Base-by-base conservation (phyloP, 2,888 invertebrate genomes). In the Megalurothrips usitatus region DNA sequence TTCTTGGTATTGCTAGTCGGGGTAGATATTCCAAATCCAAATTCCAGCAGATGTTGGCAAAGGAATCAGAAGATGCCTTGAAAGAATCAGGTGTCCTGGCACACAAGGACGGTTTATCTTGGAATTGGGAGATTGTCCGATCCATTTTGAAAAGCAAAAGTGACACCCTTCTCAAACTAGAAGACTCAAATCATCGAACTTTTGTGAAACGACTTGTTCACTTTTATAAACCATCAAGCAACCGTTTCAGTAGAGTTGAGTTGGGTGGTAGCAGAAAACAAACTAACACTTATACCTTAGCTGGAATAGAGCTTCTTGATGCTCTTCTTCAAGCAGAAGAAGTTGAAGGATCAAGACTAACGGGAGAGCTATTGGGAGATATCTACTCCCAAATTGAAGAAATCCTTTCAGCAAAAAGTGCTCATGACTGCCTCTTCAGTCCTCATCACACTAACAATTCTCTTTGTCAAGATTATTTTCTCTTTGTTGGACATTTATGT, bases 41-140 rank as follows among this genome's bases (percentile, higher is more conserved):
- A 12, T 26, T 75, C 23, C 68, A 75, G 26, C 83, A 86, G 86
- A 83, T 85, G 75, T 82, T 86, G 68, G 84, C 84, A 80, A 89
- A 91, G 80, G 91, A 92, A 82, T 88, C 89, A 84, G 92, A 93
- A 85, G 92, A 91, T 84, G 87, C 92, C 83, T 91, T 97, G 26
- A 92, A 93, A 85, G 94, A 96, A 84, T 94, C 96, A 1, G 92
- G 94, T 83, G 96, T 98, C 6, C 89, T 96, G 84, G 89, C 91
- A 81, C 91, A 92, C 82, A 94, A 94, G 84, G 96, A 96, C 85
- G 94, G 94, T 8, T 91, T 91, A 82, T 91, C 92, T 0, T 98
- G 98, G 98, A 94, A 97, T 86, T 98, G 97, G 97, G 94, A 94
- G 84, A 90, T 96, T n/a, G 93, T 98, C 83, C 90, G 93, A 83